These are phyloP conservation scores for Rana temporaria DNA, from an alignment of 2,113 vertebrate species.

Conservation along the genomic window DNA sequence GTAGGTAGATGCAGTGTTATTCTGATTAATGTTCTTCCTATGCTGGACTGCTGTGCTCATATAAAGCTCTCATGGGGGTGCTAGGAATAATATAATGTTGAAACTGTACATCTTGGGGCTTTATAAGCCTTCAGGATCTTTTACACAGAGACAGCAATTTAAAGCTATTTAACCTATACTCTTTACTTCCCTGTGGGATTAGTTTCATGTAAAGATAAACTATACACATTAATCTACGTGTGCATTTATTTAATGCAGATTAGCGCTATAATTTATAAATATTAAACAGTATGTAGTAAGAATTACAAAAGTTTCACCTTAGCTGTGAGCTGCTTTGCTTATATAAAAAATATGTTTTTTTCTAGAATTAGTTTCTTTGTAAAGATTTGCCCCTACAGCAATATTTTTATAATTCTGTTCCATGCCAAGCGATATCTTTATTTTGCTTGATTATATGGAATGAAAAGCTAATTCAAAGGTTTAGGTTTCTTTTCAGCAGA, in stretches of 20 bases:
- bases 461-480: background rate
- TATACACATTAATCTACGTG: conserved; percentile 5
- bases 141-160: conserved; percentile 7
- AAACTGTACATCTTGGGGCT: conserved; percentile 41
- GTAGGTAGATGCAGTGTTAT: conserved; percentile 23
- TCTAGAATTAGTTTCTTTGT: background rate
- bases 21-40: conserved; percentile 24
- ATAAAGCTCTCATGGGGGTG: conserved; percentile 47
- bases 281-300: background rate
- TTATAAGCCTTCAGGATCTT: conserved; percentile 40
- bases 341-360: conserved; percentile 18
- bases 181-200: conserved; percentile 21
- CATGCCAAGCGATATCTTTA: background rate
- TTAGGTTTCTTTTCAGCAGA: background rate
- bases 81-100: conserved; percentile 27
- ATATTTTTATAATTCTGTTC: background rate
- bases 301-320: background rate
- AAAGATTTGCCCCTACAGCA: conserved; percentile 15
- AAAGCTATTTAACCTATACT: conserved; percentile 33
- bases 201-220: conserved; percentile 30
- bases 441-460: background rate
- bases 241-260: conserved; percentile 38
- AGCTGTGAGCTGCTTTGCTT: background rate
- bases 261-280: conserved; percentile 29
- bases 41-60: conserved; percentile 2